Evolutionary conservation across 2,888 invertebrate species (phyloP), one percentile per base, ranked within the genome.

Genomic region (Arenicola marina): DNA sequence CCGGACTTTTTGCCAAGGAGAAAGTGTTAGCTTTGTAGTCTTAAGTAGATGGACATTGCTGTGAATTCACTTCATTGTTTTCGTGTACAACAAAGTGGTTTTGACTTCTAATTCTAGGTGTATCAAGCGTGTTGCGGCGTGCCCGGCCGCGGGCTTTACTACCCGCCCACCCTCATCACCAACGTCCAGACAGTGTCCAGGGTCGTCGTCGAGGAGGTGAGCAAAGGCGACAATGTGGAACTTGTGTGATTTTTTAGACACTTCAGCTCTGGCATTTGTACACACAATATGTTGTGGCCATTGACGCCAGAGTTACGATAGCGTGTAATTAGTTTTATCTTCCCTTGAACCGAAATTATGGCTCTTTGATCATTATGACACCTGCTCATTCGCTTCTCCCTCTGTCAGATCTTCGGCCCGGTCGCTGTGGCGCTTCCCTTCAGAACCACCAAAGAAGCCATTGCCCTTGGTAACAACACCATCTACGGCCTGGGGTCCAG

Each of bases 401-500:
- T 43, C 56, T 62, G 64, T 4, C 78, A 84, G 78, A 84, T 83
- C 61, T 82, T 84, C 63, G 81, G 84, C 7, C 85, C 86, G 51
- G 83, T 85, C 4, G 73, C 87, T 31, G 82, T 84, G 2, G 81
- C 84, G 7, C 67, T 86, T 4, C 81, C 86, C 24, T 87, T 87
- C 76, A 80, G 88, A 60, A 86, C 86, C 31, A 84, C 86, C 2
- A 86, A 86, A 69, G 88, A 88, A 78, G 87, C 86, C n/a, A 79
- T 87, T 1, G 75, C 81, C 38, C 78, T 88, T 51, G 86, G 86
- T 29, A 88, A 88, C 77, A 87, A 86, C 75, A 81, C 82, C 18
- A 80, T 83, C 45, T 86, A 85, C 73, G 86, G 86, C 3, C 77
- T 86, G 7, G 86, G 83, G 15, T 85, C 85, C 2, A 86, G 87